Conservation (phyloP, 2,888 invertebrate genomes). For the Coleophora deauratella region DNA sequence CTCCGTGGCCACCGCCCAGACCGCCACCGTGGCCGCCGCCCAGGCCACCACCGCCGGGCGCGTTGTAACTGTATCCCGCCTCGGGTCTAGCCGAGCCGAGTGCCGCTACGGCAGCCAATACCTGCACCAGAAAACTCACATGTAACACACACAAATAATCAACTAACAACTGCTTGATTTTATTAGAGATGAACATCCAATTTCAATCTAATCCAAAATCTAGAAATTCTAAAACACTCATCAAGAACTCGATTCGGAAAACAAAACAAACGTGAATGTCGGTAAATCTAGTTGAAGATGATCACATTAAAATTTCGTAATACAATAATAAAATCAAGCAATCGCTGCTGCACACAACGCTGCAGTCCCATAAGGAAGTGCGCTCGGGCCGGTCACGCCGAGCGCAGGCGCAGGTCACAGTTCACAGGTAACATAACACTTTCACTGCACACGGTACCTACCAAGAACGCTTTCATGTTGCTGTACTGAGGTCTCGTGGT, state of each 20-base stretch:
- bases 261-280: too few species aligned
- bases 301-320: conserved; percentile 9
- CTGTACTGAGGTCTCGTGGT: conserved; percentile 66
- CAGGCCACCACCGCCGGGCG: conserved; percentile 54
- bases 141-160: conserved; percentile 21
- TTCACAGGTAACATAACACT: conserved; percentile 52
- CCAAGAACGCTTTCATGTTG: conserved; percentile 75
- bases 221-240: background rate
- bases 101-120: conserved; percentile 71
- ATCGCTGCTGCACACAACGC: conserved; percentile 36
- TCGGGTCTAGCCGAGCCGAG: conserved; percentile 75
- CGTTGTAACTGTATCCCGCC: conserved; percentile 76
- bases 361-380: conserved; percentile 44
- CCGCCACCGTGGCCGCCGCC: conserved; percentile 36
- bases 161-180: conserved; percentile 29
- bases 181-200: conserved; percentile 22
- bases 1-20: conserved; percentile 31
- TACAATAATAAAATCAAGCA: conserved; percentile 33
- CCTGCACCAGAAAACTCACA: conserved; percentile 44
- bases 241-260: too few species aligned
- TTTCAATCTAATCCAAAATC: background rate
- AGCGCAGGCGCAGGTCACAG: conserved; percentile 46
- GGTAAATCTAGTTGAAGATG: too few species aligned
- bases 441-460: conserved; percentile 69
- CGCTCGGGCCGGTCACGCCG: conserved; percentile 30